These are phyloP conservation scores for Condylura cristata DNA, from an alignment of 2,113 vertebrate species.

Conservation along the genomic window DNA sequence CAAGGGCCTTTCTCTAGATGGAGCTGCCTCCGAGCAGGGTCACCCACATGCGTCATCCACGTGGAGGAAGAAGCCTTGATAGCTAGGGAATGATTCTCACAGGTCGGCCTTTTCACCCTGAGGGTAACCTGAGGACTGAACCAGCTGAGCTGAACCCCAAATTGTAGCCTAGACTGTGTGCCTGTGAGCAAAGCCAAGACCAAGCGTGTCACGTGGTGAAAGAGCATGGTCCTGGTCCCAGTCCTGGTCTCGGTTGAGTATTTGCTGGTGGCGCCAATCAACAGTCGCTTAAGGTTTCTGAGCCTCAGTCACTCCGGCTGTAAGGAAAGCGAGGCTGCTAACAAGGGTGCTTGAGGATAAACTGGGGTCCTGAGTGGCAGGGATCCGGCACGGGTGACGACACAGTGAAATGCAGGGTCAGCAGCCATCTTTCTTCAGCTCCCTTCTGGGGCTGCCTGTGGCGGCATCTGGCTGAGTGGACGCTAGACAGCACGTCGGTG, in stretches of 20 bases:
- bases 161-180: neutral
- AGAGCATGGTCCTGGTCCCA: neutral
- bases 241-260: neutral
- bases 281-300: neutral
- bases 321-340: neutral
- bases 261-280: neutral
- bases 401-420: neutral
- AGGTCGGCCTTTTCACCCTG: neutral
- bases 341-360: neutral
- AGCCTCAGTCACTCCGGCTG: neutral
- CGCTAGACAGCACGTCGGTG: neutral
- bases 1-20: conserved; percentile 62
- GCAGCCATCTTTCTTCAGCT: neutral
- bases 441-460: neutral
- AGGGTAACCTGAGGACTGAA: neutral
- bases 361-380: neutral
- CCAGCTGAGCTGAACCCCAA: neutral
- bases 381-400: neutral
- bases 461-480: neutral
- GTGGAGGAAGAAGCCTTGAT: neutral
- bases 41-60: neutral
- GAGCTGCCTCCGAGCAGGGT: conserved; percentile 59
- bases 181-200: neutral
- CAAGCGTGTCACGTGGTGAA: neutral
- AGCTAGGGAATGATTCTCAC: neutral